These are phyloP conservation scores for Poeciliopsis infans DNA, from an alignment of 2,797 vertebrate genomes.

Conservation along the genomic window DNA sequence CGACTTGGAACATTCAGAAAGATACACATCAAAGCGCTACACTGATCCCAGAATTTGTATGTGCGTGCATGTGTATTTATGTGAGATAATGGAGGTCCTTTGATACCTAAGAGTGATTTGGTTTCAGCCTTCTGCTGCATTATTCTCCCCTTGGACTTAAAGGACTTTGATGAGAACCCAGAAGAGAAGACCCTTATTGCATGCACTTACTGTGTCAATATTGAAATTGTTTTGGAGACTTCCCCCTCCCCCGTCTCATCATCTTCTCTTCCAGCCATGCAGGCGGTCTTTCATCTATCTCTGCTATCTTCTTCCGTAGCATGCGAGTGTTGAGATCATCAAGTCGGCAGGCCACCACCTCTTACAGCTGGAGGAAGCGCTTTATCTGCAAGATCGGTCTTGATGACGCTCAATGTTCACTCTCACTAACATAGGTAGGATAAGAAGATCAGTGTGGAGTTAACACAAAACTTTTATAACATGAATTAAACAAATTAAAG, in stretches of 20 bases:
- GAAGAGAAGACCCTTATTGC: constrained; percentile 82
- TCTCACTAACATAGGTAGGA: constrained; percentile 54
- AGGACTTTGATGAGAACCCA: constrained; percentile 80
- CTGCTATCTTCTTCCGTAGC: constrained; percentile 79
- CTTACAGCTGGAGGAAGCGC: constrained; percentile 50
- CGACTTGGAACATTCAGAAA: constrained; percentile 63
- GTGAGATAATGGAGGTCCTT: constrained; percentile 78
- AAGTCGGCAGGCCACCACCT: constrained; percentile 31
- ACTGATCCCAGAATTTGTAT: constrained; percentile 37
- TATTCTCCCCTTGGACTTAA: constrained; percentile 67
- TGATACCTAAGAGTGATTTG: constrained; percentile 76
- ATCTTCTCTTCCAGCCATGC: constrained; percentile 76
- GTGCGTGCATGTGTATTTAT: constrained; percentile 46
- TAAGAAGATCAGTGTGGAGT: constrained; percentile 36
- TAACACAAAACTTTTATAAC: constrained; percentile 29
- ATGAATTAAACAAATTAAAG: constrained; percentile 10
- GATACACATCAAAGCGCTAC: constrained; percentile 75
- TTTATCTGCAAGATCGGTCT: constrained; percentile 49
- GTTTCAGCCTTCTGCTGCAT: constrained; percentile 60
- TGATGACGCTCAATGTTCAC: constrained; percentile 48
- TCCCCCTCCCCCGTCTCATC: constrained; percentile 71
- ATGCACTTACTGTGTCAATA: constrained; percentile 78
- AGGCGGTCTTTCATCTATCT: constrained; percentile 84
- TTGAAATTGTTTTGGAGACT: constrained; percentile 83
- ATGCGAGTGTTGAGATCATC: constrained; percentile 73